Evolutionary conservation across 2,888 invertebrate species (phyloP), one percentile per base, ranked within the genome.

Genomic region (Oxycera nigricornis): DNA sequence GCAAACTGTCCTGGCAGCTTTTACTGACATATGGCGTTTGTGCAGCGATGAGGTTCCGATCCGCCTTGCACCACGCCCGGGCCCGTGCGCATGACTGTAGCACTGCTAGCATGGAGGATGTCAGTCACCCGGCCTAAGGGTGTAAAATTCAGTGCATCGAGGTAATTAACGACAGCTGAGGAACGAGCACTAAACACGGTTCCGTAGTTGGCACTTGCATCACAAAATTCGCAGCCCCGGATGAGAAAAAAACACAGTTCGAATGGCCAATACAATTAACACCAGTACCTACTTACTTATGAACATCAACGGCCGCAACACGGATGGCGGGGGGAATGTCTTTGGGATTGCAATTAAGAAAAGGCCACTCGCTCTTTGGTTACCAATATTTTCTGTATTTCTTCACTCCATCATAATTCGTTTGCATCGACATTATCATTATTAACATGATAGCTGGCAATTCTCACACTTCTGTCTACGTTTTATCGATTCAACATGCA

Each of bases 61-160:
- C 6, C 6, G n/a, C 20, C 14, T 67, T 35, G 61, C 73, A 75
- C 75, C 75, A 75, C 75, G 75, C 75, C 75, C 75, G 75, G 75
- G 68, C 14, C 39, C 20, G 20, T 68, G 75, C 75, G 75, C 75
- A 72, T 68, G 73, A 73, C 68, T 70, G 61, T 52, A 20, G 20
- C 62, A 2, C 67, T 11, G 39, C 39, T 70, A 55, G 24, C 52
- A 55, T 28, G 35, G 31, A n/a, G n/a, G 11, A 68, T 68, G 68
- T 68, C 68, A 68, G 2, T 31, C 39, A 57, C 31, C 31, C 31
- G 61, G 31, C 17, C 61, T 4, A 20, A 55, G 55, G 55, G 17
- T 20, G 7, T 6, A 2, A 55, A 24, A 4, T 57, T 57, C 11
- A 57, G 24, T 11, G 24, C 39, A 39, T 3, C 55, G 6, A 14